Percentiles rank a stretch among this genome's conserved stretches.
These are phyloP conservation scores for Drosophila kanapiae DNA, from an alignment of 1,140 invertebrate species.

Conservation along the genomic window DNA sequence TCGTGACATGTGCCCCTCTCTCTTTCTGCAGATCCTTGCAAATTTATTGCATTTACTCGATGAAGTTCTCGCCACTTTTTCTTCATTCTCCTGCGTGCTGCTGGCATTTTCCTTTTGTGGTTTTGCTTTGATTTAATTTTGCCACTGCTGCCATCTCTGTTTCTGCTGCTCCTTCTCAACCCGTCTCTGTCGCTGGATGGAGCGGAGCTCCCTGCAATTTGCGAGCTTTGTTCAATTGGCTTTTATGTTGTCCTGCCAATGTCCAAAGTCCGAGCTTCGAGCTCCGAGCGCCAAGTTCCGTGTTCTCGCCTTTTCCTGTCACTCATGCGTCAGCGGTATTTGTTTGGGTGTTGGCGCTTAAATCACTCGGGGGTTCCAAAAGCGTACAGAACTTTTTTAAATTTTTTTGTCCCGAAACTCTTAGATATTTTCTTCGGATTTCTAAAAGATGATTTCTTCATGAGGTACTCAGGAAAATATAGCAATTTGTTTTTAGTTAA, in stretches of 20 bases:
- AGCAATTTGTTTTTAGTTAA: not conserved
- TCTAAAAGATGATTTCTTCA: not conserved
- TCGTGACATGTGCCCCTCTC: constrained; percentile 9
- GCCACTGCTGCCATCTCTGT: constrained; percentile 22
- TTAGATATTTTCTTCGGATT: not conserved
- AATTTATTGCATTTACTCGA: constrained; percentile 68
- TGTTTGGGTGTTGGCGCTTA: constrained; percentile 32
- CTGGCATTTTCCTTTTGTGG: constrained; percentile 53
- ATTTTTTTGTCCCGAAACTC: not conserved
- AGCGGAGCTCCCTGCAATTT: constrained; percentile 57
- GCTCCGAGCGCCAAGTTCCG: not conserved
- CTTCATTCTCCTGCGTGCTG: constrained; percentile 10
- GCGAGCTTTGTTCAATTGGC: constrained; percentile 79
- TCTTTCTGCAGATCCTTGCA: constrained; percentile 26
- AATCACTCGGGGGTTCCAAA: constrained; percentile 39
- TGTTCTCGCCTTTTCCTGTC: constrained; percentile 48
- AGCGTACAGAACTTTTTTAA: constrained; percentile 43
- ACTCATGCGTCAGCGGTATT: constrained; percentile 67
- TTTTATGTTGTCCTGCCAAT: constrained; percentile 43
- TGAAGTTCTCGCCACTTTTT: constrained; percentile 42
- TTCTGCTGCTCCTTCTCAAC: not conserved
- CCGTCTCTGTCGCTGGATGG: not conserved
- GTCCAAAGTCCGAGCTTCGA: constrained; percentile 1
- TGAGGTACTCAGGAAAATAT: too few relatives aligned
- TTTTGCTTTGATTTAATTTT: constrained; percentile 82